A percentile compares a stretch with the other conserved stretches of the same genome.
Conservation (phyloP, 2,888 invertebrate species). For the Polyommatus iphigenia region DNA sequence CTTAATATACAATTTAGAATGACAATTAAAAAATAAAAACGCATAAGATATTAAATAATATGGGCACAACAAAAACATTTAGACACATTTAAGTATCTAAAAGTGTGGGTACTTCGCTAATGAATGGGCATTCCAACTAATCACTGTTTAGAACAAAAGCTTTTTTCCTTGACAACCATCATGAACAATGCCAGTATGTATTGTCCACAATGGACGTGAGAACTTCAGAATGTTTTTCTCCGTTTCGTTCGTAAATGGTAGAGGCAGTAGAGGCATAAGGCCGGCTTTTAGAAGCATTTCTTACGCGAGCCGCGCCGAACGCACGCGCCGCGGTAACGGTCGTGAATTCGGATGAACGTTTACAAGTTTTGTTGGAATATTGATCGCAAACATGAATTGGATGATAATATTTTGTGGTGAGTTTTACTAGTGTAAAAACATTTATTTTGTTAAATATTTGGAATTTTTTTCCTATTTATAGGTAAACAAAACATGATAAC, state of each 20-base stretch:
- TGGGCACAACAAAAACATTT: background rate
- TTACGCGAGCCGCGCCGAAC: constrained; percentile 65
- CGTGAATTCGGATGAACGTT: constrained; percentile 42
- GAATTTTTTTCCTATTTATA: too few species aligned
- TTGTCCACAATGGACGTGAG: constrained; percentile 44
- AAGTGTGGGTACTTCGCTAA: constrained; percentile 6
- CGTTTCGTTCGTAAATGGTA: constrained; percentile 30
- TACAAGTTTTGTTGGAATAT: constrained; percentile 35
- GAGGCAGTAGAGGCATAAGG: background rate
- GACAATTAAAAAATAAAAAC: background rate
- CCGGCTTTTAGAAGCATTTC: constrained; percentile 52
- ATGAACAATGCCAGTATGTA: constrained; percentile 45
- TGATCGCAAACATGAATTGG: constrained; percentile 53
- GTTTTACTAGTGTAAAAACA: constrained; percentile 41
- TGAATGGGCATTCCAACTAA: constrained; percentile 15
- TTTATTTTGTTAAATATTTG: background rate
- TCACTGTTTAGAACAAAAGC: constrained; percentile 21
- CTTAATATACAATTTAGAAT: background rate
- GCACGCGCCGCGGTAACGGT: constrained; percentile 58
- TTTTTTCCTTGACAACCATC: constrained; percentile 34
- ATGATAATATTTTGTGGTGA: constrained; percentile 67
- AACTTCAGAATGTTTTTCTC: constrained; percentile 34
- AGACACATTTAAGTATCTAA: background rate
- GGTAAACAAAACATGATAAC: too few species aligned
- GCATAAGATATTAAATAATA: background rate